Base-by-base conservation (phyloP, 1,140 invertebrate species). In the Papilio machaon region DNA sequence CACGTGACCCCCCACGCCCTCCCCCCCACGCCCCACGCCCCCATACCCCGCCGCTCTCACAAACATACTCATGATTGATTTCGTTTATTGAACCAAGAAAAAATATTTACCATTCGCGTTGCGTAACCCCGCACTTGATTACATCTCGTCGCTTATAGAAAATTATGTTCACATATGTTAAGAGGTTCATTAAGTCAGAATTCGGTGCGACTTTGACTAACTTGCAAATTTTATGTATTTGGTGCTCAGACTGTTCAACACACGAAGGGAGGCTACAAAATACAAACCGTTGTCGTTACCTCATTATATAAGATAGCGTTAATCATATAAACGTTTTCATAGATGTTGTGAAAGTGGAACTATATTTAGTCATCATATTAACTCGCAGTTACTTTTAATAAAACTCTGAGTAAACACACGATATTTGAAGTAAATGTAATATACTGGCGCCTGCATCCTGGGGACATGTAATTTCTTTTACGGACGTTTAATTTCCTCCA, bases 21-120 rank as follows among this genome's bases (percentile, higher is more conserved):
- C 7, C 35, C 47, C 47, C 43, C n/a, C 11, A 2, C 8, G 47
- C 67, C 67, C 19, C 67, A 15, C 43, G 64, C 10, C n/a, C 54
- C 54, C 9, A 17, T 1, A 2, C 54, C 17, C n/a, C 64, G 13
- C 10, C 47, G 15, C 23, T 8, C 38, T 60, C 73, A 70, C 76
- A n/a, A 46, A 47, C 64, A 47, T 13, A 2, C 47, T 38, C 17
- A 19, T 64, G 73, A 76, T 58, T 35, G 54, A 67, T 46, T 75
- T 52, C 49, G 73, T 74, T 74, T 74, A 74, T 74, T 74, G 73
- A 23, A 74, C 73, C 15, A 47, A 74, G 46, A 74, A 74, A 6
- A 74, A 74, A 74, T 74, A 74, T 74, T 74, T 74, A 74, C 46
- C 73, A 15, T 74, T 43, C 38, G 73, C 38, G 23, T 74, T 43